Evolutionary conservation across 2,888 invertebrate genomes (phyloP), one percentile per base, ranked within the genome.

Genomic region (Pandemis heparana): DNA sequence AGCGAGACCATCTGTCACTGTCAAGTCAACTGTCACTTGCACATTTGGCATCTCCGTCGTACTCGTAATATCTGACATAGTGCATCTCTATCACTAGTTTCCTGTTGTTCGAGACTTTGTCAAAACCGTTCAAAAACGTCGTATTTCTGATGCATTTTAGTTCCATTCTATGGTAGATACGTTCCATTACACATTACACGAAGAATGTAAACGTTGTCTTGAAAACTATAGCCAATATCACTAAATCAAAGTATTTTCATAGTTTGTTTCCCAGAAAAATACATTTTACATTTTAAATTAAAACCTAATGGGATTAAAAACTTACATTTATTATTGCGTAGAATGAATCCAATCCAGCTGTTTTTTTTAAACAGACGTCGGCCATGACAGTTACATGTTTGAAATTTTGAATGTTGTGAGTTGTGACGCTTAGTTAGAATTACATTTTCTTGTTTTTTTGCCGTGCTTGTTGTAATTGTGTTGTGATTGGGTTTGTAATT

Each of bases 331-430:
- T 9, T 9, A 63, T 23, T 64, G 64, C 73, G 69, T 69, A 41
- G 12, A 73, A 69, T 51, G 61, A 51, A 73, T 23, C 18, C 5
- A 38, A n/a, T 7, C 1, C n/a, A 2, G 0, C 32, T 1, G 7
- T 0, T 23, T 56, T 56, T 56, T 56, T 48, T 9, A 18, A 48
- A 41, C 23, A 16, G 12, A 48, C 14, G 38, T 12, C 53, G 43
- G 71, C 51, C 64, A 69, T 69, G 69, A 70, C 74, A 73, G 74
- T 74, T 74, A 70, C 51, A 38, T 62, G 68, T 74, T 70, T 74
- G 62, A 74, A 71, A 71, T 71, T 80, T 81, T 80, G 77, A 81
- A 79, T 80, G 77, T 79, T 72, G 66, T 79, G 77, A 16, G 12
- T 73, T 74, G 41, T 74, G 73, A 72, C 67, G 66, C 72, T 68